These are phyloP conservation scores for Tetramorium simillimum DNA, from an alignment of 1,140 invertebrate species.

Conservation along the genomic window DNA sequence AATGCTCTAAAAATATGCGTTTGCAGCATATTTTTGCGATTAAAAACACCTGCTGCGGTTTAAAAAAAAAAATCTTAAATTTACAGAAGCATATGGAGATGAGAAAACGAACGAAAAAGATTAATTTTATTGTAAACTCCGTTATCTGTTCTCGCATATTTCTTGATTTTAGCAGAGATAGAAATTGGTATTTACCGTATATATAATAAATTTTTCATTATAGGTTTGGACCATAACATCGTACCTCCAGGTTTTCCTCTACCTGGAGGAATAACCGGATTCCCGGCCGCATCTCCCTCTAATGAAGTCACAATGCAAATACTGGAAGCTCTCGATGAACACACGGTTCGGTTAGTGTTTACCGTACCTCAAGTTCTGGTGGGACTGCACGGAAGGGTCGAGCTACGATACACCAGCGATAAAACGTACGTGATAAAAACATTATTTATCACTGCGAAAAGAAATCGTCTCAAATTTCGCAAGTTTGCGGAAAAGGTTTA, in stretches of 20 bases:
- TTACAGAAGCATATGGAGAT: not conserved
- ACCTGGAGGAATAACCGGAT: conserved; percentile 69
- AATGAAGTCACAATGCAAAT: conserved; percentile 88
- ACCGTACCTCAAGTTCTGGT: conserved; percentile 92
- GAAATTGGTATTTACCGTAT: not conserved
- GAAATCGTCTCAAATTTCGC: not conserved
- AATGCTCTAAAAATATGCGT: not conserved
- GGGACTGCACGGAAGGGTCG: conserved; percentile 93
- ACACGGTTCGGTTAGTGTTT: conserved; percentile 92
- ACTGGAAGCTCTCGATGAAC: conserved; percentile 91
- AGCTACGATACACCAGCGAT: conserved; percentile 92
- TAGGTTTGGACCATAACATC: conserved; percentile 78
- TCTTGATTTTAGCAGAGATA: conserved; percentile 2
- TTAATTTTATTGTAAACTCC: not conserved
- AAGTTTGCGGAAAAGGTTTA: conserved; percentile 5
- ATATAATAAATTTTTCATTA: conserved; percentile 17
- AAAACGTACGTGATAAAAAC: conserved; percentile 86
- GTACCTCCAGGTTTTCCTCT: conserved; percentile 74
- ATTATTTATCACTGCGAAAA: conserved; percentile 8
- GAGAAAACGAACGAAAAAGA: not conserved
- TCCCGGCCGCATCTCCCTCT: conserved; percentile 72
- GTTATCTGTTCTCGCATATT: not conserved
- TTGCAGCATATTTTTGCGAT: not conserved
- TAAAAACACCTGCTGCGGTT: not conserved
- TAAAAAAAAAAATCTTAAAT: not conserved